phyloP scores from a whole-genome alignment of 2,888 invertebrate species.

The Andrena camellia region DNA sequence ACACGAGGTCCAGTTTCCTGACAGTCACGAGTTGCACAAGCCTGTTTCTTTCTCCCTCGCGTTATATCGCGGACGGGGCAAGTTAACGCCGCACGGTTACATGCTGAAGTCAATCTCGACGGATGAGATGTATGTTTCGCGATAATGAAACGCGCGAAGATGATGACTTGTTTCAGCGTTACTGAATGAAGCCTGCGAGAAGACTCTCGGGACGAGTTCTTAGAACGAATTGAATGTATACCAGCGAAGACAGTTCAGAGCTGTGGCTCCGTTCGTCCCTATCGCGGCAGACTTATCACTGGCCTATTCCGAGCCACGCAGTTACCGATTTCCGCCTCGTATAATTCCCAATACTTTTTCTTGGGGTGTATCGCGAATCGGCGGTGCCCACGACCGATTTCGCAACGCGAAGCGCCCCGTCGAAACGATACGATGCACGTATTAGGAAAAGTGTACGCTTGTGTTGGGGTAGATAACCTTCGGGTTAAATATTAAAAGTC shows the following conservation, averaged over 20 bases:
- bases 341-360: background rate
- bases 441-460: conserved; percentile 73
- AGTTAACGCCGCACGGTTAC: background rate
- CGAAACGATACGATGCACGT: conserved; percentile 27
- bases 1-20: conserved; percentile 28
- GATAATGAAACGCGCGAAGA: background rate
- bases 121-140: background rate
- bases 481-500: conserved; percentile 82
- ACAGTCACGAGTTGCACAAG: background rate
- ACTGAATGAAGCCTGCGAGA: background rate
- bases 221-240: too few relatives aligned
- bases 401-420: conserved; percentile 1
- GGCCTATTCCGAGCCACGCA: background rate
- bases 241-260: background rate
- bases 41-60: background rate
- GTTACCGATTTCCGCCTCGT: conserved; percentile 27
- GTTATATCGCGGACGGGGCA: too few relatives aligned
- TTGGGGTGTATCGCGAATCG: background rate
- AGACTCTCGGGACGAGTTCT: too few relatives aligned
- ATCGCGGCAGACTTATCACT: conserved; percentile 12
- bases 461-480: conserved; percentile 75
- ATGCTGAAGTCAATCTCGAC: background rate
- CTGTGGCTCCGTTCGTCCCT: background rate
- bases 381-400: background rate
- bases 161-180: background rate